These are phyloP conservation scores for Cotesia chilonis DNA, from an alignment of 1,140 invertebrate genomes.

Conservation along the genomic window DNA sequence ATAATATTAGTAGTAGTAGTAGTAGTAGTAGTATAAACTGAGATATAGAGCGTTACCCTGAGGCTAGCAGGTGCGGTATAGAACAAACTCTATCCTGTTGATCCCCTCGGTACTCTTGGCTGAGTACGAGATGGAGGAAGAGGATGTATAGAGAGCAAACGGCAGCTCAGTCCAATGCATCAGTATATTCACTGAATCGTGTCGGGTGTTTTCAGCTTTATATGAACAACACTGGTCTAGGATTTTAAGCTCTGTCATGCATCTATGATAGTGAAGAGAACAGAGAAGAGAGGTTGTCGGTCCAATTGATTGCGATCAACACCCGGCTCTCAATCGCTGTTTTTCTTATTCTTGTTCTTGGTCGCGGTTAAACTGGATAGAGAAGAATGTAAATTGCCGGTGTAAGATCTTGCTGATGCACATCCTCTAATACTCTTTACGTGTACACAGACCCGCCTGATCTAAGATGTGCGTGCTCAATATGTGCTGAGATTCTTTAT, in stretches of 20 bases:
- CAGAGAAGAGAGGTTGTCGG: conserved; percentile 14
- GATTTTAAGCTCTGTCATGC: conserved; percentile 6
- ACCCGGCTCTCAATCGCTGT: conserved; percentile 8
- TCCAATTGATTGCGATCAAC: conserved; percentile 41
- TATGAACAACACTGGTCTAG: conserved; percentile 26
- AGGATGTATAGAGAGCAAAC: too few species aligned
- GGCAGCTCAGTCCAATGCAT: too few species aligned
- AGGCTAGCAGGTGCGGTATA: conserved; percentile 53
- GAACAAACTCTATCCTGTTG: conserved; percentile 41
- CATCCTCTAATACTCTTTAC: conserved; percentile 32
- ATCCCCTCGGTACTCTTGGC: conserved; percentile 5
- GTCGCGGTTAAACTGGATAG: conserved; percentile 37
- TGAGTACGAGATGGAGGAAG: too few species aligned
- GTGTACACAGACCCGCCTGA: conserved; percentile 5
- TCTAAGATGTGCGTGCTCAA: neutral
- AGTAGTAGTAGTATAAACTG: neutral
- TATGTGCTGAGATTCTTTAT: neutral
- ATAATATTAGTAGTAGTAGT: conserved; percentile 31
- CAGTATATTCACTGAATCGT: neutral
- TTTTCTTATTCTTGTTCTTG: conserved; percentile 4
- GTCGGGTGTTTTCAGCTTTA: neutral
- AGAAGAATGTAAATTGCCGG: conserved; percentile 50
- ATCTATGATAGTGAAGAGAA: neutral
- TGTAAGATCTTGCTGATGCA: conserved; percentile 11
- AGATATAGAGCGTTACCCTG: conserved; percentile 40